These are phyloP conservation scores for Anarrhichthys ocellatus DNA, from an alignment of 2,113 vertebrate genomes.

Conservation along the genomic window DNA sequence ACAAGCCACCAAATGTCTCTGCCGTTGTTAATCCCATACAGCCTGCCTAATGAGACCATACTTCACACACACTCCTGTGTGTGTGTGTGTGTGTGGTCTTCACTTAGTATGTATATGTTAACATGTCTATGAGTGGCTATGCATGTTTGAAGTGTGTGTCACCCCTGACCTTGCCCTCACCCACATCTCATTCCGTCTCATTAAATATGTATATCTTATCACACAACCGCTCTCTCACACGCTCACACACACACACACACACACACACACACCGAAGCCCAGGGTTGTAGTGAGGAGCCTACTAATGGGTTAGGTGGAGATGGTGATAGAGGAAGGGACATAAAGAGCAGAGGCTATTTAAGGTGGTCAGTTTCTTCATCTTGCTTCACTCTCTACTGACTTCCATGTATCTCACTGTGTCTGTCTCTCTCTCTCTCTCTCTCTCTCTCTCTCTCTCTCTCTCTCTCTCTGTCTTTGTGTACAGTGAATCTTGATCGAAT, in stretches of 20 bases:
- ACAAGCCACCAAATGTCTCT: constrained; percentile 80
- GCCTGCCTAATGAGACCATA: constrained; percentile 79
- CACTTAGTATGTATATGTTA: constrained; percentile 54
- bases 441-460: neutral
- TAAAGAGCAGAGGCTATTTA: neutral
- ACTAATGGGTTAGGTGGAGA: constrained; percentile 32
- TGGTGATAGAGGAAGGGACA: neutral
- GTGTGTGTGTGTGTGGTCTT: neutral
- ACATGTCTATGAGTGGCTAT: constrained; percentile 45
- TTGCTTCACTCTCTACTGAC: neutral
- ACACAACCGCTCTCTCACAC: constrained; percentile 73
- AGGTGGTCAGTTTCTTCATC: neutral
- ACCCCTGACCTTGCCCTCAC: constrained; percentile 78
- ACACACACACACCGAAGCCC: constrained; percentile 69
- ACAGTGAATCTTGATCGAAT: constrained; percentile 63
- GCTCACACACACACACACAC: neutral
- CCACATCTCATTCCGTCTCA: constrained; percentile 94
- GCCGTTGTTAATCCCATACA: constrained; percentile 80
- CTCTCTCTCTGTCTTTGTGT: constrained; percentile 28
- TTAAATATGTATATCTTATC: constrained; percentile 99
- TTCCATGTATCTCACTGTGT: constrained; percentile 10
- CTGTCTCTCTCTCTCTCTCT: neutral
- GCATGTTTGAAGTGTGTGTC: constrained; percentile 52
- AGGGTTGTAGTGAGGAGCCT: constrained; percentile 70
- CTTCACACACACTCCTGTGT: constrained; percentile 63